A percentile compares a stretch with the other conserved stretches of the same genome.
Evolutionary conservation across 2,888 invertebrate genomes (phyloP).

Genomic region (Cantharis rufa): DNA sequence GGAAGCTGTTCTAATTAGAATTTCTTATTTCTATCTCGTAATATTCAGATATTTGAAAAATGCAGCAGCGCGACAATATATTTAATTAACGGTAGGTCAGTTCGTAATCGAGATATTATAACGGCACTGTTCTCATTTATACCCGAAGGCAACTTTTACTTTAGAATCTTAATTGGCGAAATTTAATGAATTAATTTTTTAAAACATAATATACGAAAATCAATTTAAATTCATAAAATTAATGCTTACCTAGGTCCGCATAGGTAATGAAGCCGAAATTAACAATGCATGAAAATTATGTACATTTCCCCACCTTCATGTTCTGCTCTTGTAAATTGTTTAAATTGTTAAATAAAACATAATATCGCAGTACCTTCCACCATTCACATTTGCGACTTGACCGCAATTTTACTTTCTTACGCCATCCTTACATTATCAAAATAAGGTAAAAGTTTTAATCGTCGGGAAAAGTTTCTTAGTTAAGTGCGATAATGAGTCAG

Average conservation of each 20-base stretch:
- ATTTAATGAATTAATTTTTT: neutral
- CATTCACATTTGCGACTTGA: slow-evolving; percentile 10
- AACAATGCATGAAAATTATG: neutral
- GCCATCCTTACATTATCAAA: neutral
- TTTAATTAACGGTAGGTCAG: neutral
- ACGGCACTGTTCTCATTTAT: neutral
- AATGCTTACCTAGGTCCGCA: neutral
- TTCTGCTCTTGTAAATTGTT: neutral
- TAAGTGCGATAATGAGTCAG: slow-evolving; percentile 12
- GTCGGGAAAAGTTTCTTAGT: neutral
- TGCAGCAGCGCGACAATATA: neutral
- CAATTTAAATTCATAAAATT: neutral
- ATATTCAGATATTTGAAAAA: neutral
- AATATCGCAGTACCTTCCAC: neutral
- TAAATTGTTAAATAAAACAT: slow-evolving; percentile 6
- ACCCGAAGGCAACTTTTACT: neutral
- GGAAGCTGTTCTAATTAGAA: neutral
- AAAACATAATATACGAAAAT: neutral
- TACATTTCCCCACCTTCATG: neutral
- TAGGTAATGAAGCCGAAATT: neutral
- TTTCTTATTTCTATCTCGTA: no score
- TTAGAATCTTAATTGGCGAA: neutral
- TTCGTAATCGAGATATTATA: neutral
- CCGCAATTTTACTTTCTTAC: neutral
- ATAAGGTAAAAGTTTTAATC: neutral